Evolutionary conservation across 2,888 invertebrate genomes (phyloP).

Genomic region (Microctonus aethiopoides): DNA sequence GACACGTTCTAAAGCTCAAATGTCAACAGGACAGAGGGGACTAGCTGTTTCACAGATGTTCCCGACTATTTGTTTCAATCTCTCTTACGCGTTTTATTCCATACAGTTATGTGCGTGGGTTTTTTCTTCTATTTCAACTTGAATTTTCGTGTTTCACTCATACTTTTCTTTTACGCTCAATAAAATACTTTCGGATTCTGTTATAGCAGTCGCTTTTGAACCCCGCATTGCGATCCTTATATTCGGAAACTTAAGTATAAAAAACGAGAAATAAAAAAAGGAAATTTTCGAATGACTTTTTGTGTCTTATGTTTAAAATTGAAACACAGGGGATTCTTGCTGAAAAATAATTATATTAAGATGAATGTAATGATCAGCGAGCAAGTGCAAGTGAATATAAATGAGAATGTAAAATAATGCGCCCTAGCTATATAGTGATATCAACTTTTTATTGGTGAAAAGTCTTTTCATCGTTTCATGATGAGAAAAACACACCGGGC

Average conservation of each 20-base stretch:
- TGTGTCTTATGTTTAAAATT: constrained; percentile 8
- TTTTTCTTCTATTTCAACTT: not conserved
- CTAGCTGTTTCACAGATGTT: no score
- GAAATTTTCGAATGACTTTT: not conserved
- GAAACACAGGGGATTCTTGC: not conserved
- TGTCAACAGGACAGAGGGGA: constrained; percentile 39
- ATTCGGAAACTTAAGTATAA: constrained; percentile 15
- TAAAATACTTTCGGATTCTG: constrained; percentile 25
- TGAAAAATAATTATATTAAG: constrained; percentile 9
- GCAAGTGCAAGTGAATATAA: no score
- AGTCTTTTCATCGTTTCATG: constrained; percentile 16
- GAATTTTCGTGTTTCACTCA: not conserved
- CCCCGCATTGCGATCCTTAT: constrained; percentile 12
- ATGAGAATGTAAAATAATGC: constrained; percentile 23
- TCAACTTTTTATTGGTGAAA: constrained; percentile 29
- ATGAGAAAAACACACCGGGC: not conserved
- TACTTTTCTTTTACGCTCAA: constrained; percentile 13
- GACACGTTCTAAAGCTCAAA: constrained; percentile 45
- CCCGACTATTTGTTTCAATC: constrained; percentile 38
- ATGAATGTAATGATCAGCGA: no score
- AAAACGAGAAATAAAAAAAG: not conserved
- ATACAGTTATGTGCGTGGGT: not conserved
- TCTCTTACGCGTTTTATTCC: not conserved
- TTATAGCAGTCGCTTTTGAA: not conserved
- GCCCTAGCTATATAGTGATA: constrained; percentile 15